These are phyloP conservation scores for Hyppa rectilinea DNA, from an alignment of 2,888 invertebrate genomes.

Conservation along the genomic window DNA sequence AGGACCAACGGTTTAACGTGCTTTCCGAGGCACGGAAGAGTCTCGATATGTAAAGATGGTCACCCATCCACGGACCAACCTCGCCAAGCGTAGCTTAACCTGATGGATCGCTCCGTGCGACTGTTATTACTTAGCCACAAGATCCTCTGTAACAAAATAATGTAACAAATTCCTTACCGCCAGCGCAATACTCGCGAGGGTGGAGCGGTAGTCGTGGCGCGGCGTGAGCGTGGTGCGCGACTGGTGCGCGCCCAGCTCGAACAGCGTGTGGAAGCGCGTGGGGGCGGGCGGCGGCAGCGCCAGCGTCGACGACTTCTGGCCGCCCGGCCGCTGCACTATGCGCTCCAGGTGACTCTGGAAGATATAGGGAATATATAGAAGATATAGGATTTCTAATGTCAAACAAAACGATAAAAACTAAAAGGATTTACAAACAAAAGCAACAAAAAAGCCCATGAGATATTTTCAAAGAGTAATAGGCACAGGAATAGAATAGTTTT, in stretches of 20 bases:
- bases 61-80: too few relatives aligned
- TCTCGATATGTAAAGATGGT: too few relatives aligned
- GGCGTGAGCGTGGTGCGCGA: slow-evolving; percentile 86
- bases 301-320: slow-evolving; percentile 80
- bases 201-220: slow-evolving; percentile 92
- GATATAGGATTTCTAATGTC: neutral
- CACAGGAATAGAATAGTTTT: too few relatives aligned
- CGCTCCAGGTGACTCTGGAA: slow-evolving; percentile 95
- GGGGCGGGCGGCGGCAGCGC: slow-evolving; percentile 86
- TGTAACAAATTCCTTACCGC: slow-evolving; percentile 74
- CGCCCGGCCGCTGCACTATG: slow-evolving; percentile 96
- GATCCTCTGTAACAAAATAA: too few relatives aligned
- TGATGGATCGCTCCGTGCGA: too few relatives aligned
- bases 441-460: too few relatives aligned
- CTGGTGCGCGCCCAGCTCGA: slow-evolving; percentile 94
- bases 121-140: too few relatives aligned
- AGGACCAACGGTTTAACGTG: too few relatives aligned
- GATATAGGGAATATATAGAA: accelerated
- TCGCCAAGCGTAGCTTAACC: too few relatives aligned
- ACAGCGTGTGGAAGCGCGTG: slow-evolving; percentile 95
- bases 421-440: neutral
- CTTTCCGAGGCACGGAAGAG: too few relatives aligned
- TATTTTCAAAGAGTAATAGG: too few relatives aligned
- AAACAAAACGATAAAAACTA: neutral
- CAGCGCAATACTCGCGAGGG: slow-evolving; percentile 95